Percentiles rank a stretch among this genome's conserved stretches.
Evolutionary conservation across 2,113 vertebrate species (phyloP).

Genomic region (Thomomys bottae): DNA sequence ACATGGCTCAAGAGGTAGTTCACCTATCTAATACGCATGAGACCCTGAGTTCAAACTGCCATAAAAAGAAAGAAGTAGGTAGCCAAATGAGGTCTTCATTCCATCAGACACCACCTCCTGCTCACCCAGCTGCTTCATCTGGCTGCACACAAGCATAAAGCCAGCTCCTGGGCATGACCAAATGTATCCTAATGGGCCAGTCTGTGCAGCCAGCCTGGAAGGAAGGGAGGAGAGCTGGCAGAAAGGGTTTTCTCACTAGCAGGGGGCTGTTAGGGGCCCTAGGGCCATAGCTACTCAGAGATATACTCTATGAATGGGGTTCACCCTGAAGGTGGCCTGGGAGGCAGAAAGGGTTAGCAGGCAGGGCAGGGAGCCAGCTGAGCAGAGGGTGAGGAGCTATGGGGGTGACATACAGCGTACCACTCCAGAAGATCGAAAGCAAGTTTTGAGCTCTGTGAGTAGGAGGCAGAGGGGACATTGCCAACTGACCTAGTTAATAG

Average conservation of each 20-base stretch:
- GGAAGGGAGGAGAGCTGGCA: neutral
- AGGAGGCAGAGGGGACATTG: neutral
- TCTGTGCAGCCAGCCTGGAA: neutral
- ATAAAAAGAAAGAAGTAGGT: neutral
- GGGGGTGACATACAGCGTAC: rapidly evolving
- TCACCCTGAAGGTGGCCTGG: neutral
- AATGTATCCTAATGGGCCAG: neutral
- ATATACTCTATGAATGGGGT: neutral
- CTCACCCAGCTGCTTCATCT: slow-evolving; percentile 49
- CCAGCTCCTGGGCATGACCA: neutral
- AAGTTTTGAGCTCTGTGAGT: neutral
- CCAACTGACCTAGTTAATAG: neutral
- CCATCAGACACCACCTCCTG: slow-evolving; percentile 38
- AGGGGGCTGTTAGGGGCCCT: neutral
- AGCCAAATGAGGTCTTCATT: neutral
- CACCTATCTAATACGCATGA: too few species aligned
- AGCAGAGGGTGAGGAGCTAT: neutral
- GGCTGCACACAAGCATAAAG: slow-evolving; percentile 42
- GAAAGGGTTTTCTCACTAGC: neutral
- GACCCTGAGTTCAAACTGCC: neutral
- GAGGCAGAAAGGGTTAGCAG: neutral
- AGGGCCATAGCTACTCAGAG: neutral
- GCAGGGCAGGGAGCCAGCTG: neutral
- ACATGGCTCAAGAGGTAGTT: neutral
- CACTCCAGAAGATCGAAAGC: neutral